Evolutionary conservation across 2,797 vertebrate genomes (phyloP).

Genomic region (Ctenosaura bakeri): DNA sequence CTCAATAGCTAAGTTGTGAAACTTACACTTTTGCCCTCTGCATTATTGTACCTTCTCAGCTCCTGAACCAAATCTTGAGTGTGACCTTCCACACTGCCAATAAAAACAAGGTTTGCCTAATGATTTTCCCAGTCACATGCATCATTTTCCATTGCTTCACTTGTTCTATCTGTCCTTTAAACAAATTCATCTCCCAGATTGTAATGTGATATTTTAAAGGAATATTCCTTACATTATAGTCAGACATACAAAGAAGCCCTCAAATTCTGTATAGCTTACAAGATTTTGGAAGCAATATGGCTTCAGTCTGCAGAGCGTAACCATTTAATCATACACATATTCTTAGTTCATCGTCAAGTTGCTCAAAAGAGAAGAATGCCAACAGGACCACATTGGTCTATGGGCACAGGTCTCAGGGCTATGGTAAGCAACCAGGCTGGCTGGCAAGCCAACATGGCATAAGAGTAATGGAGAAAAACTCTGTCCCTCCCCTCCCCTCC

Average conservation of each 20-base stretch:
- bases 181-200: conserved; percentile 23
- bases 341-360: neutral
- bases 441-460: no score
- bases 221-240: neutral
- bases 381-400: no score
- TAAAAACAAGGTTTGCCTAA: neutral
- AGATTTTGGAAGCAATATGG: conserved; percentile 19
- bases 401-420: no score
- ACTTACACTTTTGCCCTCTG: neutral
- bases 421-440: no score
- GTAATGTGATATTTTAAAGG: neutral
- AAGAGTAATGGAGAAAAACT: no score
- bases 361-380: no score
- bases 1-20: neutral
- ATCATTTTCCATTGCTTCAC: conserved; percentile 19
- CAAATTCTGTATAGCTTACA: neutral
- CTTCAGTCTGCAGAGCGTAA: neutral
- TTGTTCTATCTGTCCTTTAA: conserved; percentile 31
- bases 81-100: neutral
- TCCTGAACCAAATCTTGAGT: neutral
- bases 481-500: neutral
- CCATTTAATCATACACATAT: neutral
- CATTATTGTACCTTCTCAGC: neutral
- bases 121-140: neutral
- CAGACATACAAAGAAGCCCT: neutral